phyloP scores from a whole-genome alignment of 2,888 invertebrate genomes.

The Drosophila suboccidentalis region DNA sequence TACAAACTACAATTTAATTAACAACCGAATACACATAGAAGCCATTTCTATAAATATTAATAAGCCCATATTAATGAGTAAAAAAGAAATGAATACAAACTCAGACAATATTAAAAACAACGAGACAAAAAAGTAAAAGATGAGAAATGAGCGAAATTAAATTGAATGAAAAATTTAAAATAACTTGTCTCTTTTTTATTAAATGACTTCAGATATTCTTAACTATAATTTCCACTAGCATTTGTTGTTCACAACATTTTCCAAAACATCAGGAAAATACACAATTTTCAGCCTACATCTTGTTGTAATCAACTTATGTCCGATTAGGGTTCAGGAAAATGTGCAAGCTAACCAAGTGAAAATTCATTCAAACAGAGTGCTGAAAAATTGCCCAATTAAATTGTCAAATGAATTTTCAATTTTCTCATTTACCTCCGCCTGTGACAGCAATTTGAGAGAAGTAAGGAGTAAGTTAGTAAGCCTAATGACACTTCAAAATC shows the following conservation, averaged over 20 bases:
- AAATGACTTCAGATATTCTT: not conserved
- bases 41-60: too few relatives aligned
- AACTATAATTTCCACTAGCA: not conserved
- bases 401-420: not conserved
- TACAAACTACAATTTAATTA: not conserved
- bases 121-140: not conserved
- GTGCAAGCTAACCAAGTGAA: not conserved
- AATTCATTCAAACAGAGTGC: not conserved
- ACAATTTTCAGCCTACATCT: not conserved
- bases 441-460: not conserved
- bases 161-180: too few relatives aligned
- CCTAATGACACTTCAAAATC: constrained; percentile 22
- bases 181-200: too few relatives aligned
- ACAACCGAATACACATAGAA: not conserved
- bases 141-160: too few relatives aligned
- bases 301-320: not conserved
- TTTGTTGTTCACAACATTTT: not conserved
- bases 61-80: not conserved
- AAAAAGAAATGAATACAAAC: not conserved
- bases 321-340: not conserved
- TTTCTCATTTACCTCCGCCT: constrained; percentile 5
- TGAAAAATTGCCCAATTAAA: not conserved
- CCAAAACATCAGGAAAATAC: not conserved
- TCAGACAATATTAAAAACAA: too few relatives aligned
- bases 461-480: not conserved